Percentiles rank a stretch among this genome's conserved stretches.
phyloP scores from a whole-genome alignment of 2,113 vertebrate species.

The Epinephelus moara region DNA sequence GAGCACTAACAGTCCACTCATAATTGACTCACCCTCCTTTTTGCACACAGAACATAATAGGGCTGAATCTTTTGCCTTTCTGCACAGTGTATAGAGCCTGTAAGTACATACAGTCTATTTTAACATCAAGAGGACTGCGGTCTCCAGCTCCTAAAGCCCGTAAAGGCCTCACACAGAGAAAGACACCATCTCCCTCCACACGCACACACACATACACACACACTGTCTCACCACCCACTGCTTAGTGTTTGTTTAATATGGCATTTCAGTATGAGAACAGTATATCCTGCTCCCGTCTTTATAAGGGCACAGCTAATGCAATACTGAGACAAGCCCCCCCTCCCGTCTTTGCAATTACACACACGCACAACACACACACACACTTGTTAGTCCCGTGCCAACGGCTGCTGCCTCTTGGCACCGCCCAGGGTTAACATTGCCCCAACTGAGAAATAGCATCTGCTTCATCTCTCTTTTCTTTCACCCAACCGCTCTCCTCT shows the following conservation, averaged over 20 bases:
- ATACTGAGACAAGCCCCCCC: constrained; percentile 26
- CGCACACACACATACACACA: constrained; percentile 35
- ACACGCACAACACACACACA: constrained; percentile 32
- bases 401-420: constrained; percentile 52
- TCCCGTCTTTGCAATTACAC: constrained; percentile 45
- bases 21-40: neutral
- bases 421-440: constrained; percentile 26
- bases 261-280: constrained; percentile 73
- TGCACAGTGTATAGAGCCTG: constrained; percentile 32
- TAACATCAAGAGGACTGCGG: constrained; percentile 59
- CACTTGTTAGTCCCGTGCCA: constrained; percentile 42
- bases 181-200: constrained; percentile 28
- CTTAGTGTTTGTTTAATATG: constrained; percentile 79
- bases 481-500: constrained; percentile 45
- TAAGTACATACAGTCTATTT: constrained; percentile 64
- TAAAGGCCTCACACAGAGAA: constrained; percentile 68
- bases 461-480: constrained; percentile 68
- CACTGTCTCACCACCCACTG: constrained; percentile 57
- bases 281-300: constrained; percentile 74
- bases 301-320: constrained; percentile 73
- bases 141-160: constrained; percentile 50
- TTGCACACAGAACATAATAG: constrained; percentile 4
- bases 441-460: constrained; percentile 57
- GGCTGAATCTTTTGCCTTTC: constrained; percentile 26
- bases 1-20: neutral